Base-by-base conservation (phyloP, 2,113 vertebrate species). In the Siniperca chuatsi region DNA sequence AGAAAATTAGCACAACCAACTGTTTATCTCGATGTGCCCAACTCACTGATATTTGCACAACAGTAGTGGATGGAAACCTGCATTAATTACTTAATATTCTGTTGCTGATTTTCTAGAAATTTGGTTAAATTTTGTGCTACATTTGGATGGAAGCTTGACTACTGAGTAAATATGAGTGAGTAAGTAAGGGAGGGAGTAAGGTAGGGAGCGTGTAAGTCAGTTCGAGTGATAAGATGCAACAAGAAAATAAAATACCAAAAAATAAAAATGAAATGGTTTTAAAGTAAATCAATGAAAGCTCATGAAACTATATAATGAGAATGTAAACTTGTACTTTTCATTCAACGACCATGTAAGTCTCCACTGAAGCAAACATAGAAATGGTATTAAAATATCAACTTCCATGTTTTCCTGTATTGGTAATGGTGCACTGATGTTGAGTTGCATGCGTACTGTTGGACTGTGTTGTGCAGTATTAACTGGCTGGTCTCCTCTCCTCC, bases 401-500 rank as follows among this genome's bases (percentile, higher is more conserved):
- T 40, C 18, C 6, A 8, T 40, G 40, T 57, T 42, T 42, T 74
- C 0, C 57, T 35, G 25, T 8, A 5, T 10, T 4, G 4, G 12
- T 8, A 60, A 50, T 12, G 8, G 29, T 23, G 11, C 16, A 33
- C 4, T 52, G 23, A 46, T 66, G n/a, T 25, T 29, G 8, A 61
- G 10, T 4, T 64, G 57, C 23, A 79, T 52, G 33, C 13, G 25
- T 33, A 23, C 46, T 55, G 40, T 18, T 61, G 3, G 44, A 52
- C 23, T 21, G 33, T 29, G 2, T 21, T 60, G 23, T 57, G 35
- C 23, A 23, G 18, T 44, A 16, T 44, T 83, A 20, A 85, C 10
- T 7, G 1, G 70, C 25, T 77, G n/a, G 12, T 66, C 13, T 75
- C 61, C 16, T 73, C 60, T 89, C 18, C 42, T 86, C 42, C 77